Evolutionary conservation across 2,113 vertebrate genomes (phyloP).

Genomic region (Xenus cinereus): DNA sequence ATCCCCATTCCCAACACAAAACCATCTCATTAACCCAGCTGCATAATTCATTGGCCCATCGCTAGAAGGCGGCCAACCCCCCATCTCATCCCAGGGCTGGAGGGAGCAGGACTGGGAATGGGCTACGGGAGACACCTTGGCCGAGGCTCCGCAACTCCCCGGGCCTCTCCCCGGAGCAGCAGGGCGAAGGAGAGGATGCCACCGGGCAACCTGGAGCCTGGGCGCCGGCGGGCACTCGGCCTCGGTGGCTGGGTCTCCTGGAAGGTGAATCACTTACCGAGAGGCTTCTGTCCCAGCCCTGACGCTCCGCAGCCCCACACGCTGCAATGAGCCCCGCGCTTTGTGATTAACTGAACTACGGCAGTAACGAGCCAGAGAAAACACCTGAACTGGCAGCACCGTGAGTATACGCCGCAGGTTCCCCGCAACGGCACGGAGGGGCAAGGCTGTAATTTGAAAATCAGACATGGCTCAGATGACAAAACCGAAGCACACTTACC

Average conservation of each 20-base stretch:
- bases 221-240: background rate
- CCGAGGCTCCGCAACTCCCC: background rate
- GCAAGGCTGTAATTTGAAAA: background rate
- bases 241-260: background rate
- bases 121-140: background rate
- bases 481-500: background rate
- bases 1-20: constrained; percentile 46
- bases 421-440: background rate
- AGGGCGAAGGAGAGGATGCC: background rate
- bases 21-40: constrained; percentile 28
- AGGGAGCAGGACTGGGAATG: background rate
- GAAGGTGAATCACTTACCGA: background rate
- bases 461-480: background rate
- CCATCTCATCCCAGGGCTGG: constrained; percentile 24
- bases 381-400: background rate
- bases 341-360: background rate
- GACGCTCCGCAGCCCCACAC: background rate
- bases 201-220: background rate
- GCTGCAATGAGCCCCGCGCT: background rate
- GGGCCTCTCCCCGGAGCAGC: background rate
- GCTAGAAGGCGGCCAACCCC: background rate
- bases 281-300: background rate
- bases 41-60: constrained; percentile 26
- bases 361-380: background rate
- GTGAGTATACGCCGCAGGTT: background rate